Base-by-base conservation (phyloP, 2,113 vertebrate species). In the Nyctereutes procyonoides region DNA sequence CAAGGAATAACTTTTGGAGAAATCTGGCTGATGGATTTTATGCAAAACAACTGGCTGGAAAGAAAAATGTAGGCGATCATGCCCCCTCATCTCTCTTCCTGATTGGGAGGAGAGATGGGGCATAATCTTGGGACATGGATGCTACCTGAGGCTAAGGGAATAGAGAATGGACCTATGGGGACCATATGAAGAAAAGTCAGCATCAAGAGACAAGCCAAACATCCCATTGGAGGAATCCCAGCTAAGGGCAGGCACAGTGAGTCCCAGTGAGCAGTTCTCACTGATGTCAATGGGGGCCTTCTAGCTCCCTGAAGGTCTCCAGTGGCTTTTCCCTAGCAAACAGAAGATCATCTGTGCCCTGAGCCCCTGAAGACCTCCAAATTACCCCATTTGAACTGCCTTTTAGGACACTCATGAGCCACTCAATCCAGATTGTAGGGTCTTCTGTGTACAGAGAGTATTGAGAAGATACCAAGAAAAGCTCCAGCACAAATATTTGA, bases 1-100 rank as follows among this genome's bases (percentile, higher is more conserved):
- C 92, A 87, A 95, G 63, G 92, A 55, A 76, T 60, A 48, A 79
- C 20, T 65, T 88, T 76, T 14, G 15, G 58, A n/a, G 76, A 58
- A 96, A 95, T 83, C 62, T 96, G 69, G 30, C 35, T 95, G 74
- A 58, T 35, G 20, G 92, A 88, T 10, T 85, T 93, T 88, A 55
- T 77, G 63, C 43, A 77, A 73, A 65, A 20, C 28, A 76, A 85
- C 8, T 73, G 43, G 5, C 65, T 60, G 32, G 65, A 17, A 74
- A 62, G 11, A 8, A 87, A 89, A 83, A 9, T 22, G 12, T 12
- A 19, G 56, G 15, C 9, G 65, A 48, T 51, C 10, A 20, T 26
- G 38, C 3, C 22, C 71, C 14, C 38, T 43, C 58, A 85, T 82
- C 56, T 85, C 38, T 43, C 13, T 65, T 90, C 84, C 28, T 74